phyloP scores from a whole-genome alignment of 2,113 vertebrate species.

The Seriola dumerili region DNA sequence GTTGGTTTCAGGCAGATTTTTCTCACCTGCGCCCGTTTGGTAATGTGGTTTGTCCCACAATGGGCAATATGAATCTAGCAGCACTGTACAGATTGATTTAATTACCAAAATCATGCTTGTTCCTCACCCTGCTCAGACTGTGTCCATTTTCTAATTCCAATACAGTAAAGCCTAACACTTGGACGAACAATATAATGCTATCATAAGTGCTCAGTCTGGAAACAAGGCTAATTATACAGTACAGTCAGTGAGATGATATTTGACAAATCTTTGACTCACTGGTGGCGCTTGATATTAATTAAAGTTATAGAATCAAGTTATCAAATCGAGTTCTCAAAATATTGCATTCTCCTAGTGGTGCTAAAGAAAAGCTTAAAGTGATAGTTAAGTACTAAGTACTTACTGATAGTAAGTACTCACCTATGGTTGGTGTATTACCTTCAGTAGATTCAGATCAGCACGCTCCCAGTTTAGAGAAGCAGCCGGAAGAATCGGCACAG shows the following conservation, averaged over 20 bases:
- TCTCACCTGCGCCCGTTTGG: slow-evolving; percentile 11
- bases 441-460: too few relatives aligned
- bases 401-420: too few relatives aligned
- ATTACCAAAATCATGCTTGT: background rate
- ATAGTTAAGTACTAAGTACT: too few relatives aligned
- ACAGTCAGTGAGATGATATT: background rate
- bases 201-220: background rate
- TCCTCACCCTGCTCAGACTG: background rate
- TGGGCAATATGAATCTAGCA: background rate
- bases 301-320: background rate
- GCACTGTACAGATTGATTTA: background rate
- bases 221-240: background rate
- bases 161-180: background rate
- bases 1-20: slow-evolving; percentile 13
- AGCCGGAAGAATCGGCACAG: too few relatives aligned
- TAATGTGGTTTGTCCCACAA: slow-evolving; percentile 7
- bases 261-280: background rate
- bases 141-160: background rate
- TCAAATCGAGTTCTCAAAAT: background rate
- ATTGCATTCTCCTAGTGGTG: background rate
- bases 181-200: background rate
- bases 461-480: too few relatives aligned
- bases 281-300: background rate
- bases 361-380: background rate
- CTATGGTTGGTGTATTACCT: too few relatives aligned